Evolutionary conservation across 2,888 invertebrate species (phyloP).

Genomic region (Athrips mouffetella): DNA sequence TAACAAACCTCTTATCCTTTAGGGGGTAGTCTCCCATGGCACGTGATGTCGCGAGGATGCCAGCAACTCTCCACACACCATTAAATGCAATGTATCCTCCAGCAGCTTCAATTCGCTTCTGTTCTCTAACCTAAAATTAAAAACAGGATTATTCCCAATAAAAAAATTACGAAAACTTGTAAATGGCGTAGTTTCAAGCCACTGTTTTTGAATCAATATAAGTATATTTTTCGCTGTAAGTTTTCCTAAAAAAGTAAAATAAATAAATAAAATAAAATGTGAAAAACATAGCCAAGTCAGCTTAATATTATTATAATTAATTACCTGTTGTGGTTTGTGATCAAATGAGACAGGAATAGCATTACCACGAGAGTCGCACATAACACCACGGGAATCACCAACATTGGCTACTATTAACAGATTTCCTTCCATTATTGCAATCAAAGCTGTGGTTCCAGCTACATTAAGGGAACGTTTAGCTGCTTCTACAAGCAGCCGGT

Average conservation of each 20-base stretch:
- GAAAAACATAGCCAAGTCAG: too few species aligned
- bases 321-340: constrained; percentile 97
- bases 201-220: too few species aligned
- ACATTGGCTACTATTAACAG: constrained; percentile 95
- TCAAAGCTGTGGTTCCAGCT: constrained; percentile 94
- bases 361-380: constrained; percentile 94
- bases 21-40: constrained; percentile 97
- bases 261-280: too few species aligned
- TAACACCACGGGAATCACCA: constrained; percentile 96
- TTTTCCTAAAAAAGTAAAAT: too few species aligned
- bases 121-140: constrained; percentile 85
- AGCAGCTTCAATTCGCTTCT: constrained; percentile 94
- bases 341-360: constrained; percentile 96
- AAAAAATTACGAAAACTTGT: too few species aligned
- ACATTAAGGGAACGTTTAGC: constrained; percentile 88
- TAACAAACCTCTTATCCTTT: constrained; percentile 95
- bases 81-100: constrained; percentile 97
- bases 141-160: too few species aligned
- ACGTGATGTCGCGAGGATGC: constrained; percentile 94
- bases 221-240: too few species aligned
- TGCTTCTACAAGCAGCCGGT: constrained; percentile 87
- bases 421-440: constrained; percentile 90
- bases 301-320: constrained; percentile 6
- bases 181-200: too few species aligned
- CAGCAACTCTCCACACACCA: constrained; percentile 97